These are phyloP conservation scores for Pachyseris speciosa DNA, from an alignment of 64 coral and sea anemone species.

Conservation along the genomic window DNA sequence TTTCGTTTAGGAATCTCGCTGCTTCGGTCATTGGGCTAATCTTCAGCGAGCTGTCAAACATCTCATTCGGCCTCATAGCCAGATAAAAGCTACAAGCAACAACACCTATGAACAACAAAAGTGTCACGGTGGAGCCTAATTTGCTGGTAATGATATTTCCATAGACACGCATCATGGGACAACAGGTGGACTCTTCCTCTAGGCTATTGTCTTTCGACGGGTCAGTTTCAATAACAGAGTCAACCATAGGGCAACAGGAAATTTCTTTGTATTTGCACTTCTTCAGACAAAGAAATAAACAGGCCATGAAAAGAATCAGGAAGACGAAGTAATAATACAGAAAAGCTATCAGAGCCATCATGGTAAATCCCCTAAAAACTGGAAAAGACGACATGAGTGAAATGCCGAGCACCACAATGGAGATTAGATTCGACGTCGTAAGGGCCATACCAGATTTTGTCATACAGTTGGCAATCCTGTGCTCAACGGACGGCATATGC, in stretches of 20 bases:
- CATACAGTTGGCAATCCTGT: conserved; percentile 50
- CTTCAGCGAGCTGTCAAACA: conserved; percentile 8
- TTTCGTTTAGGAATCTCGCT: background rate
- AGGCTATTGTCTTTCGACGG: background rate
- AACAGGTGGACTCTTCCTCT: background rate
- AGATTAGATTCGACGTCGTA: conserved; percentile 60
- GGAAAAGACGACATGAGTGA: conserved; percentile 47
- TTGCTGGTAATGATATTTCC: background rate
- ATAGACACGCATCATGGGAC: background rate
- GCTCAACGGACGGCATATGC: conserved; percentile 9
- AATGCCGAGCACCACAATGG: conserved; percentile 33
- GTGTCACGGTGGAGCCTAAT: background rate
- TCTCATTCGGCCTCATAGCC: background rate
- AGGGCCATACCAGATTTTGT: conserved; percentile 64
- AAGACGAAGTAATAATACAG: conserved; percentile 45
- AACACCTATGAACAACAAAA: conserved; percentile 30
- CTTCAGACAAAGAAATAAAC: conserved; percentile 14
- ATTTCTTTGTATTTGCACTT: background rate
- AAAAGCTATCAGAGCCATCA: conserved; percentile 32
- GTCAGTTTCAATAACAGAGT: background rate
- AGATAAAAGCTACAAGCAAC: conserved; percentile 14
- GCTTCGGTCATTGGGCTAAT: background rate
- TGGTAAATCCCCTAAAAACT: conserved; percentile 36
- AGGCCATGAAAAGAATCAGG: conserved; percentile 48
- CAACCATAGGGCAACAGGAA: background rate